Conservation (phyloP, 2,113 vertebrate genomes). For the Glaucomys volans region DNA sequence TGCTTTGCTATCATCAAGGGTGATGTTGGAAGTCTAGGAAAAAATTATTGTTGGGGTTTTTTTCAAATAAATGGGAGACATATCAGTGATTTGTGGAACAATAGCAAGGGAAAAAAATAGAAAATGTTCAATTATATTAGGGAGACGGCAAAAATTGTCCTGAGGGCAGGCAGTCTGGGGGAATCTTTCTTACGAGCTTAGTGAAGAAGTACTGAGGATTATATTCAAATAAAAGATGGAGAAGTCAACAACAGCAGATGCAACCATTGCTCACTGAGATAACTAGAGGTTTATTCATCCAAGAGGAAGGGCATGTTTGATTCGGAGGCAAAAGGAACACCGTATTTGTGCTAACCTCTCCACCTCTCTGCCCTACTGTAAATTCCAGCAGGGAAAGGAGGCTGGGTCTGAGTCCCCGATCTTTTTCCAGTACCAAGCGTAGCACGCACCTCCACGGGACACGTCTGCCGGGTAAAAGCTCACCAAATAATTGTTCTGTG, state of each 20-base stretch:
- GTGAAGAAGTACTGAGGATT: neutral
- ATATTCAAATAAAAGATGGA: neutral
- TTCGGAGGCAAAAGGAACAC: neutral
- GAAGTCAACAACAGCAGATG: no score
- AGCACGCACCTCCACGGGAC: neutral
- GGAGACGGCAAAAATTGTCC: neutral
- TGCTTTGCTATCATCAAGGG: neutral
- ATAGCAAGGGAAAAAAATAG: neutral
- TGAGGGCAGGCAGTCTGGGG: neutral
- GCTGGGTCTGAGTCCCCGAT: neutral
- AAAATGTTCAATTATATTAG: neutral
- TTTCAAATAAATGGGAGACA: neutral
- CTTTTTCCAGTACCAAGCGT: neutral
- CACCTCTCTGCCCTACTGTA: neutral
- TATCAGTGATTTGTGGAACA: neutral
- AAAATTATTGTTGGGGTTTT: neutral
- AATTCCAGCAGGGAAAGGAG: neutral
- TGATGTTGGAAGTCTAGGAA: neutral
- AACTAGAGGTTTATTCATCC: neutral
- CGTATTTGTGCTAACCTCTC: neutral
- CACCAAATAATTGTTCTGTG: neutral
- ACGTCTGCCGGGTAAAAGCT: neutral
- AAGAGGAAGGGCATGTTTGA: neutral
- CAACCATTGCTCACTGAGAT: neutral
- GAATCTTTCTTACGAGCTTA: neutral